Evolutionary conservation across 2,888 invertebrate genomes (phyloP), one percentile per base, ranked within the genome.

Genomic region (Gymnocheta viridis): DNA sequence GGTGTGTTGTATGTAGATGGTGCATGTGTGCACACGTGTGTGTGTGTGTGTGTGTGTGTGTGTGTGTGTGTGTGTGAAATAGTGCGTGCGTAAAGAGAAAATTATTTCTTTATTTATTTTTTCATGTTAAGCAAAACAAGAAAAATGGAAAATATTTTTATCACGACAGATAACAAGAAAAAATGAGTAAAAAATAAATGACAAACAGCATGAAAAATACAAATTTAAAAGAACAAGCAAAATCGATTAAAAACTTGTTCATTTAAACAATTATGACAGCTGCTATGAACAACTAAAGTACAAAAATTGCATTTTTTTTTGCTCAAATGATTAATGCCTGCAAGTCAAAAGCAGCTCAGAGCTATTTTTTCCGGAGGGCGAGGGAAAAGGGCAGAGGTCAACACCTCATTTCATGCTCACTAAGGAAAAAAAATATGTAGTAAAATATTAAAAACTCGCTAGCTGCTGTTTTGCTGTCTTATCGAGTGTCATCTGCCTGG

Each of bases 141-240:
- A 70, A 62, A 44, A 64, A 10, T 19, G 0, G 38, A 3, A 41
- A 29, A 24, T 62, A 49, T 67, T 67, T 49, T 73, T 60, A 67
- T 70, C 72, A 73, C 79, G 79, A 79, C 82, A 69, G 73, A 79
- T 70, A 70, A 62, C 69, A 70, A 62, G 69, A 78, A 70, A 78
- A n/a, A 70, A 78, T 51, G 51, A 69, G 41, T 41, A 32, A 38
- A 64, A 47, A 76, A 35, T 41, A 19, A n/a, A 70, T 27, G n/a
- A 6, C 12, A 49, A 54, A 56, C 51, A 35, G 4, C 6, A 44
- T 41, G 35, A 27, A 35, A 78, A 73, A 67, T 12, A 66, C 22
- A 17, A 60, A 82, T 47, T 67, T 19, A 29, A 62, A 44, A 58
- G 47, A 66, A 60, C 67, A 79, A 79, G 73, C 35, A 73, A 80